Evolutionary conservation across 2,888 invertebrate genomes (phyloP).

Genomic region (Carterocephalus palaemon): DNA sequence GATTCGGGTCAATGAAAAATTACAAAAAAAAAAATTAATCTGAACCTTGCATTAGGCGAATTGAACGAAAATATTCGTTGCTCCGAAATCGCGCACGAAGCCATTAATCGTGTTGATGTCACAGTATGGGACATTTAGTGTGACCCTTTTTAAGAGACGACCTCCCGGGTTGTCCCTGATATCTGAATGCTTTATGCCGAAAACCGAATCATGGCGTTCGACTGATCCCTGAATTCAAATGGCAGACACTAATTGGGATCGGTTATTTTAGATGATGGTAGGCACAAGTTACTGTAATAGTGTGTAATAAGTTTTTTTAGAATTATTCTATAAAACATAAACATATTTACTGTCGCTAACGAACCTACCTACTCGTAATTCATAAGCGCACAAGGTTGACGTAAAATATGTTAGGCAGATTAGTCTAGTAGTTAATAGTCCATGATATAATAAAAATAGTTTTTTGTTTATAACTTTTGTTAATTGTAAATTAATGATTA

Average conservation of each 20-base stretch:
- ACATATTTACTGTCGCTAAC: too few species aligned
- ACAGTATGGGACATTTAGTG: conserved; percentile 77
- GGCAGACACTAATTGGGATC: conserved; percentile 48
- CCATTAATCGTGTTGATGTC: conserved; percentile 77
- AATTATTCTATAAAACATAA: too few species aligned
- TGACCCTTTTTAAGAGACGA: conserved; percentile 72
- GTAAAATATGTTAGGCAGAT: too few species aligned
- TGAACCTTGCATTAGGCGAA: conserved; percentile 57
- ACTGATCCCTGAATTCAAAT: conserved; percentile 48
- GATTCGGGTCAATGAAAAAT: conserved; percentile 43
- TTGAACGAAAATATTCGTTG: conserved; percentile 68
- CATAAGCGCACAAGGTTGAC: too few species aligned
- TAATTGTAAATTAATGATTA: too few species aligned
- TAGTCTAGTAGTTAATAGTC: too few species aligned
- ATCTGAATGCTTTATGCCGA: conserved; percentile 58
- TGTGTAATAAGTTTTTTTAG: too few species aligned
- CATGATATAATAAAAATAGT: too few species aligned
- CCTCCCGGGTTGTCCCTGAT: conserved; percentile 64
- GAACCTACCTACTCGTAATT: too few species aligned
- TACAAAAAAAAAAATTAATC: conserved; percentile 55
- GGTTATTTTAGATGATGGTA: conserved; percentile 40
- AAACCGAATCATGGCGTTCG: conserved; percentile 49
- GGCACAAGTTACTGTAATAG: too few species aligned
- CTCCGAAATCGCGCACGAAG: conserved; percentile 57
- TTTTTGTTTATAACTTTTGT: too few species aligned